phyloP scores from a whole-genome alignment of 2,113 vertebrate species.

The Oryzias melastigma region DNA sequence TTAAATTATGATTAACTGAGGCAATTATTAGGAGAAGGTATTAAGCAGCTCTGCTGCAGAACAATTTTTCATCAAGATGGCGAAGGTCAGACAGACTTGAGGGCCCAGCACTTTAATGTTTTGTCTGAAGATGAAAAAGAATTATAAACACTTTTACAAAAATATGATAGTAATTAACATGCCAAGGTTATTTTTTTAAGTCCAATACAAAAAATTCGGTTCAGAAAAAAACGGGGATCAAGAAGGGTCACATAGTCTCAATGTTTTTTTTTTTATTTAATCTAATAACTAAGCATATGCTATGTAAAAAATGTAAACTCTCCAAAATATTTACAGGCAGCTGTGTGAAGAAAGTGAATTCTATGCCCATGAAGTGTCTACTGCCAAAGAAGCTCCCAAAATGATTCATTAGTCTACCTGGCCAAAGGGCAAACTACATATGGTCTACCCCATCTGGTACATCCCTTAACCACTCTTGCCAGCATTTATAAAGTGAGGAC shows the following conservation, averaged over 20 bases:
- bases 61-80: no score
- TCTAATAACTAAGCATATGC: constrained; percentile 42
- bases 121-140: neutral
- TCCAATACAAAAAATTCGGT: neutral
- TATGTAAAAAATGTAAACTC: constrained; percentile 26
- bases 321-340: constrained; percentile 39
- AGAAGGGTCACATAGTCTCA: neutral
- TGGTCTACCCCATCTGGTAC: constrained; percentile 70
- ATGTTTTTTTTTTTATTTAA: neutral
- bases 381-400: constrained; percentile 70
- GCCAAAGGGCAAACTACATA: constrained; percentile 73
- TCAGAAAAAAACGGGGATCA: constrained; percentile 1
- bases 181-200: neutral
- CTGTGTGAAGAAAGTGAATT: constrained; percentile 46
- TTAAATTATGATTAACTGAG: no score
- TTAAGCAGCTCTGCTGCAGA: no score
- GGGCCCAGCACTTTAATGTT: neutral
- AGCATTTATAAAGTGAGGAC: constrained; percentile 55
- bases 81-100: no score
- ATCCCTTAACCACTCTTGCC: constrained; percentile 60
- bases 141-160: neutral
- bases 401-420: constrained; percentile 78
- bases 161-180: neutral
- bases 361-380: constrained; percentile 45
- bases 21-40: no score